Evolutionary conservation across 2,888 invertebrate genomes (phyloP).

Genomic region (Sylvicola cinctus): DNA sequence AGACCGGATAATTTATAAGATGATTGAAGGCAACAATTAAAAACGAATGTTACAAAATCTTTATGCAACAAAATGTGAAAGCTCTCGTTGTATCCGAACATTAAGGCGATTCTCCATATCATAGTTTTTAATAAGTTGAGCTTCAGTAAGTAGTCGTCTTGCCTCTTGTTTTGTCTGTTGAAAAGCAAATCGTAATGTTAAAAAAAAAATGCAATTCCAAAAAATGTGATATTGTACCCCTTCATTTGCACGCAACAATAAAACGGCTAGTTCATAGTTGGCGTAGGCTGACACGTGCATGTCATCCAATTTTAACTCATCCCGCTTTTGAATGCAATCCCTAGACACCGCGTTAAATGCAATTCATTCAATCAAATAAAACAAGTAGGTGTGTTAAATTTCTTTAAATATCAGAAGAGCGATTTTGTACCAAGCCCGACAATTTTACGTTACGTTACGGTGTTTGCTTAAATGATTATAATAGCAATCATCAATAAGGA

Average conservation of each 20-base stretch:
- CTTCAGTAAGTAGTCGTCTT: constrained; percentile 25
- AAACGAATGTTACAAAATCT: no score
- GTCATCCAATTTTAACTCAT: constrained; percentile 18
- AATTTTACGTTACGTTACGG: no score
- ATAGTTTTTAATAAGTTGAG: constrained; percentile 36
- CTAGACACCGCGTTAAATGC: no score
- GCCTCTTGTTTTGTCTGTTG: constrained; percentile 33
- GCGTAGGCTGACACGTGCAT: constrained; percentile 41
- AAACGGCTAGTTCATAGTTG: constrained; percentile 37
- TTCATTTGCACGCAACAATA: constrained; percentile 15
- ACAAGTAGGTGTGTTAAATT: no score
- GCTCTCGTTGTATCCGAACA: constrained; percentile 35
- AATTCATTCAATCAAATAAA: no score
- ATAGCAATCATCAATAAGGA: no score
- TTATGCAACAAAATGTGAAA: constrained; percentile 10
- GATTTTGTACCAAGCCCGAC: no score
- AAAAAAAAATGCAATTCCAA: no score
- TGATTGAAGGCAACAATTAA: no score
- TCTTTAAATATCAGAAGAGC: no score
- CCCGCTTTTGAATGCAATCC: constrained; percentile 20
- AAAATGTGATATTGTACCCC: constrained; percentile 6
- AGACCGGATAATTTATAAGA: no score
- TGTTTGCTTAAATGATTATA: no score
- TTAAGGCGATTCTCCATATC: constrained; percentile 44
- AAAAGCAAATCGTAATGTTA: background rate